Conservation (phyloP, 1,140 invertebrate species). For the Prorops nasuta region DNA sequence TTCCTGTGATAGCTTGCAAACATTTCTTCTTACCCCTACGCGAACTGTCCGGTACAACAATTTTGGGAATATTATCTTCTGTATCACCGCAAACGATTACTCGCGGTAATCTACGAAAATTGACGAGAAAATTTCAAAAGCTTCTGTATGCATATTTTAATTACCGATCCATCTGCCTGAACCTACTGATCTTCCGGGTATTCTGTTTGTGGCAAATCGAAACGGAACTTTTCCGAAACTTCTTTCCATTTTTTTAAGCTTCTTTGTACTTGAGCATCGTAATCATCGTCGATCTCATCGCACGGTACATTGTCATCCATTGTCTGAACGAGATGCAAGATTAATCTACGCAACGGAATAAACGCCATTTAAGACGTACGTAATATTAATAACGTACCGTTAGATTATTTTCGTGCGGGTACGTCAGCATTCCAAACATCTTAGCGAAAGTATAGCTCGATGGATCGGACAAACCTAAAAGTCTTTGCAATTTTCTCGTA, state of each 20-base stretch:
- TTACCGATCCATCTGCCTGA: no score
- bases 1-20: conserved; percentile 51
- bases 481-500: conserved; percentile 38
- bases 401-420: no score
- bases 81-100: conserved; percentile 46
- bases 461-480: conserved; percentile 39
- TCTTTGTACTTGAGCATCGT: not conserved
- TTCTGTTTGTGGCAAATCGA: conserved; percentile 34
- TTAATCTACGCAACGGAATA: no score
- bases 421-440: conserved; percentile 32
- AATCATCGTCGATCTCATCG: not conserved
- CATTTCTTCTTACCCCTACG: conserved; percentile 27
- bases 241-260: not conserved
- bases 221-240: conserved; percentile 19
- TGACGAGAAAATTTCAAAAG: not conserved
- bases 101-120: conserved; percentile 39
- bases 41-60: conserved; percentile 43
- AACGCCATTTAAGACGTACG: no score
- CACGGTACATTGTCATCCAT: conserved; percentile 4
- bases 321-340: no score
- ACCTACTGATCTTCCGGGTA: conserved; percentile 46
- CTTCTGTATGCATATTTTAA: not conserved
- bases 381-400: no score
- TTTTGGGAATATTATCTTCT: conserved; percentile 43
- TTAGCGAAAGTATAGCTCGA: conserved; percentile 30